Base-by-base conservation (phyloP, 2,113 vertebrate species). In the Emydura subglobosa region DNA sequence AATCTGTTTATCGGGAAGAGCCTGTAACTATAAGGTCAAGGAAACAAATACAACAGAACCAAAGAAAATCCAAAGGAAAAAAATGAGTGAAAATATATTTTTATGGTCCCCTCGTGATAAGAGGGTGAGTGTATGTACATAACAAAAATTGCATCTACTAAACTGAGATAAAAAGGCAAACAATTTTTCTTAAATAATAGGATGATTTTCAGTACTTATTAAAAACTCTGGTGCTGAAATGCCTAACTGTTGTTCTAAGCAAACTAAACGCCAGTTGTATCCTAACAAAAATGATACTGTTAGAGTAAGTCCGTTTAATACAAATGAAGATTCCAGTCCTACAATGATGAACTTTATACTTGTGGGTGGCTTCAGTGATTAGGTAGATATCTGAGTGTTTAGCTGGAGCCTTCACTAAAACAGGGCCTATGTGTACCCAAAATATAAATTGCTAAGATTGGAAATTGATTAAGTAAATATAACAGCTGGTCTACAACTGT, bases 371-470 rank as follows among this genome's bases (percentile, higher is more conserved):
- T 85, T 89, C 49, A 57, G 25, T 68, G n/a, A 82, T 95, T 82
- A 92, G 47, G 27, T 34, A 82, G 34, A 51, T 25, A 1, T 81
- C 34, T 74, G 83, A 61, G 47, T 89, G 90, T 92, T 51, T 78
- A 92, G 17, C 34, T 4, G 44, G 53, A 87, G 17, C 53, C 80
- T 91, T 85, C 68, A 22, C 11, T 82, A 19, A 51, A 92, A 88
- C 55, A 68, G 51, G 51, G 27, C 79, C 34, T 22, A 1, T 88
- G 76, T 24, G 2, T 68, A 83, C 79, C 95, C 68, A 76, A 61
- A 89, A 34, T 95, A 90, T 68, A 55, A 29, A 85, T 42, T 81
- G n/a, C 74, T 91, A n/a, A 47, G 90, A 57, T 88, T 90, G 83
- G 61, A 80, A 83, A 79, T 57, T 91, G 68, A 82, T 91, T 89